Base-by-base conservation (phyloP, 2,888 invertebrate genomes). In the Epirrhoe alternata region DNA sequence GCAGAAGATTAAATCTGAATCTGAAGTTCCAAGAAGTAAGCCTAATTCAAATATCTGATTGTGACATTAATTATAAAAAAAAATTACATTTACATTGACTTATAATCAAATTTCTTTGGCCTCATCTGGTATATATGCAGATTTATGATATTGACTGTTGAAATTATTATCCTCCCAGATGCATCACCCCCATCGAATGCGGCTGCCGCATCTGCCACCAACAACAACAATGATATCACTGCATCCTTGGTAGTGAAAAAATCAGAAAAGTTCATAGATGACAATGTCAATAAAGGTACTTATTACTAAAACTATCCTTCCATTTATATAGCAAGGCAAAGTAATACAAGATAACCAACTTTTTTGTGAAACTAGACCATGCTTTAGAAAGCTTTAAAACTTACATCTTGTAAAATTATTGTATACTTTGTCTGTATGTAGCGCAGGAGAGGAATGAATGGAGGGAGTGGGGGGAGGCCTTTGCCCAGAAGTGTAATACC, bases 241-340 rank as follows among this genome's bases (percentile, higher is more conserved):
- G 8, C 47, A 35, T 63, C 65, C 1, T 73, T 74, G 56, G 54
- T 49, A 38, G 74, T 74, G 24, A 69, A 38, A 14, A 74, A 74
- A 56, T 73, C 74, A 5, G 66, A 62, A 0, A 69, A 61, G 49
- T 72, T 73, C 17, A 60, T 70, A 16, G 71, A 72, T n/a, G 73
- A 73, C 42, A 77, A 82, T 68, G 80, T 76, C 59, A 74, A 70
- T 31, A 80, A 79, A 70, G 85, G 87, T 86, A 72, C 4, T 42
- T 12, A 42, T 12, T 12, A 12, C 38, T 42, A 12, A 42, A 42
- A 42, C 38, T 42, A 12, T 42, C 2, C 38, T 12, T 8, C 38
- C 8, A 8, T 38, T 8, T 38, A 38, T 38, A 38, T 10, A 10
- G 38, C 38, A 31, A 31, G 31, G 31, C 6, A 33, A 33, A 33